These are phyloP conservation scores for Brachyptera putata DNA, from an alignment of 2,888 invertebrate genomes.

Conservation along the genomic window DNA sequence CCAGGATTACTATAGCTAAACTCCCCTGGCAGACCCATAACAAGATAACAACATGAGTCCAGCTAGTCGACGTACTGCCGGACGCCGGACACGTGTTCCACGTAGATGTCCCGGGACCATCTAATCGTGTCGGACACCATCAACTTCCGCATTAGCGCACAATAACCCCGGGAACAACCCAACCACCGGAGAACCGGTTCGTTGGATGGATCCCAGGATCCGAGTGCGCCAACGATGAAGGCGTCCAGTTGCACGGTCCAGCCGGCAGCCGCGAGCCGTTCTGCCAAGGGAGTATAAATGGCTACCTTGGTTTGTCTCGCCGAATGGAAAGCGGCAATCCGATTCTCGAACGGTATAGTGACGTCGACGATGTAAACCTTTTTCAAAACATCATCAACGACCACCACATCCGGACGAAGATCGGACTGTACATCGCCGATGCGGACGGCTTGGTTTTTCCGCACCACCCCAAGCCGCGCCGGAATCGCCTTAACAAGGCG, in stretches of 20 bases:
- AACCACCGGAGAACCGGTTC: slow-evolving; percentile 34
- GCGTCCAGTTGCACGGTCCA: slow-evolving; percentile 33
- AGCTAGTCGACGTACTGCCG: slow-evolving; percentile 37
- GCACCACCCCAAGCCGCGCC: too few species aligned
- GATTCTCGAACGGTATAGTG: slow-evolving; percentile 40
- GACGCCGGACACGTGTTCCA: slow-evolving; percentile 39
- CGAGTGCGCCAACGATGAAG: slow-evolving; percentile 39
- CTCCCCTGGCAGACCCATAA: too few species aligned
- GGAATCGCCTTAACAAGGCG: slow-evolving; percentile 34
- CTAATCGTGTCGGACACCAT: too few species aligned
- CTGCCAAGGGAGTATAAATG: too few species aligned
- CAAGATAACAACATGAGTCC: too few species aligned
- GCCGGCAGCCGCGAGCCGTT: too few species aligned
- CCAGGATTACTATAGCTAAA: too few species aligned
- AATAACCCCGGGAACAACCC: slow-evolving; percentile 31
- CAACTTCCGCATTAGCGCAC: slow-evolving; percentile 36
- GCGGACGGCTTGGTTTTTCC: too few species aligned
- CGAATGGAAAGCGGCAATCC: slow-evolving; percentile 32
- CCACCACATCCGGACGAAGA: slow-evolving; percentile 36
- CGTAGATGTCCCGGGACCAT: slow-evolving; percentile 40
- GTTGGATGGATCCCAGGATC: slow-evolving; percentile 39
- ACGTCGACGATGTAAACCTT: slow-evolving; percentile 38
- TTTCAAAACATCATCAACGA: slow-evolving; percentile 33
- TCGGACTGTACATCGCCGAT: too few species aligned
- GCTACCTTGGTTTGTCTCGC: too few species aligned